phyloP scores from a whole-genome alignment of 2,888 invertebrate species.

The Plutella xylostella region DNA sequence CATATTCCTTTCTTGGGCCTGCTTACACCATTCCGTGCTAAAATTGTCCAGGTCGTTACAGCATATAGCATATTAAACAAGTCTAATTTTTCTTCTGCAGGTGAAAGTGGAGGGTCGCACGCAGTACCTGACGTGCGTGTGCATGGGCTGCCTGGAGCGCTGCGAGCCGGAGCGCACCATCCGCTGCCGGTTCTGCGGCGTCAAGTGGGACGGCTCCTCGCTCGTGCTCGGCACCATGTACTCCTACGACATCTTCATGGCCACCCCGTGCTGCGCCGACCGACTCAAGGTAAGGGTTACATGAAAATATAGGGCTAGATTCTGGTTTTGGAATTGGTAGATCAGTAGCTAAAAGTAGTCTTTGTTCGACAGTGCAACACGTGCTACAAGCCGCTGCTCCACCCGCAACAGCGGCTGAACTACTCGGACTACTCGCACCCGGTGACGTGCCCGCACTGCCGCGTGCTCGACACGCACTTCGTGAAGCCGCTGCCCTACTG shows the following conservation, averaged over 20 bases:
- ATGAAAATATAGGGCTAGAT: too few species aligned
- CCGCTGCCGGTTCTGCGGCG: constrained; percentile 86
- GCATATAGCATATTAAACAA: not conserved
- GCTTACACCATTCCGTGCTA: too few species aligned
- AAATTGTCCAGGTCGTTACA: not conserved
- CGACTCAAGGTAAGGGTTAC: constrained; percentile 80
- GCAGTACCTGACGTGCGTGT: constrained; percentile 92
- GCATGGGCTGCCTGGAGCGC: constrained; percentile 94
- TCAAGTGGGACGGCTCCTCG: constrained; percentile 93
- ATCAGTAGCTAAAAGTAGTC: too few species aligned
- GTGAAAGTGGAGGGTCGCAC: constrained; percentile 92
- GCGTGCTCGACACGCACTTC: constrained; percentile 92
- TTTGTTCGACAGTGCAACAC: constrained; percentile 89
- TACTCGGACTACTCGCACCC: constrained; percentile 96
- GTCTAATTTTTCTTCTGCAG: constrained; percentile 52
- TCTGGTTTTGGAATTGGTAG: too few species aligned
- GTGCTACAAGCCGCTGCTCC: constrained; percentile 89
- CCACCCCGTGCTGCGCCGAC: constrained; percentile 95
- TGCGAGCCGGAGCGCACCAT: constrained; percentile 80
- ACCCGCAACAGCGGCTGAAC: constrained; percentile 87
- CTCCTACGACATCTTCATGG: constrained; percentile 98
- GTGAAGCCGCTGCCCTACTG: constrained; percentile 90
- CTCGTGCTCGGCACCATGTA: constrained; percentile 98
- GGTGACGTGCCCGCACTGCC: constrained; percentile 92
- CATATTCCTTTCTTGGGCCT: too few species aligned